Evolutionary conservation across 2,888 invertebrate species (phyloP), one percentile per base, ranked within the genome.

Genomic region (Euspilapteryx auroguttella): DNA sequence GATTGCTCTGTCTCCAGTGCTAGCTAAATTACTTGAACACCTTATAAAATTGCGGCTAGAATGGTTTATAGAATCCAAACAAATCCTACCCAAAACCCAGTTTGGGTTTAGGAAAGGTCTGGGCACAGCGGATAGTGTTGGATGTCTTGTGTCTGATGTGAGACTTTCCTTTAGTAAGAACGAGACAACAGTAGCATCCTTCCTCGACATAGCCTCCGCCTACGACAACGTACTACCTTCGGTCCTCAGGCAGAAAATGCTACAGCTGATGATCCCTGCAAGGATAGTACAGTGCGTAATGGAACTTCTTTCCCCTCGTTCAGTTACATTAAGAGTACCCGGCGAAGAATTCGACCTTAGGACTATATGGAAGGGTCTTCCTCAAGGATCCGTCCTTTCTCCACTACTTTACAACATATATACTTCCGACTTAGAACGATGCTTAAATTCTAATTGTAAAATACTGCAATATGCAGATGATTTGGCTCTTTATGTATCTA

Each of bases 381-480:
- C 41, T 3, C 42, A 42, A 21, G 41, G 39, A 1, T 42, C 36
- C 4, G 40, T 41, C 1, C 21, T 40, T 1, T 38, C 39, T 12
- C 38, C 38, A 1, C 9, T 42, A 1, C 27, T 41, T 1, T 42
- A 37, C 21, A 40, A 26, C 15, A n/a, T 39, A 1, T 42, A 41
- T 17, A 40, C 40, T 1, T 26, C 11, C 23, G 37, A 41, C 11
- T 25, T 41, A 2, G 36, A 40, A 1, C 1, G 4, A 3, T 8
- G 30, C 5, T 20, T 37, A 1, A 25, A 24, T 5, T 10, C 21
- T 5, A 26, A 24, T 11, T 35, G 35, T 17, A 10, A 35, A 1
- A 21, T 42, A 1, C 22, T 45, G 4, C 42, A 42, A 26, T 42
- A 42, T 30, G 44, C 43, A 1, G 42, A 42, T 34, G 43, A 43